Conservation (phyloP, 2,113 vertebrate species). For the Pholis gunnellus region DNA sequence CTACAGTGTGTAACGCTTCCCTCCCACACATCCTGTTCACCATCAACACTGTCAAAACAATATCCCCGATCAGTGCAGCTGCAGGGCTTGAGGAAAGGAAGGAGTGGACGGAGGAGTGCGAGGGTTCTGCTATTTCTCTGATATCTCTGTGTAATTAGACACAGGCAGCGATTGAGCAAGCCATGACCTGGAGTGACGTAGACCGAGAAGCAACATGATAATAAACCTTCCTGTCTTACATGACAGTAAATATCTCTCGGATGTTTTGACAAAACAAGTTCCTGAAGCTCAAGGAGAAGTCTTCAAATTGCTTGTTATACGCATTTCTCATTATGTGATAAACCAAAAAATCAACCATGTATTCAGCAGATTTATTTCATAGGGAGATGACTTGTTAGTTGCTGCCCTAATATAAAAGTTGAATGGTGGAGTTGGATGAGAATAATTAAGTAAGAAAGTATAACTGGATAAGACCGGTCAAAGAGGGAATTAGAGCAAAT, state of each 20-base stretch:
- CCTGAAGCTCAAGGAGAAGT: background rate
- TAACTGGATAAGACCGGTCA: background rate
- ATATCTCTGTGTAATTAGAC: conserved; percentile 3
- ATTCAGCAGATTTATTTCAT: background rate
- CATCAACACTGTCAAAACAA: conserved; percentile 65
- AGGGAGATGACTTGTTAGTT: background rate
- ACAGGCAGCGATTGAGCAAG: conserved; percentile 11
- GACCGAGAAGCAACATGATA: background rate
- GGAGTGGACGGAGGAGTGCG: conserved; percentile 17
- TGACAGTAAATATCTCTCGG: background rate
- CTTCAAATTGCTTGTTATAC: background rate
- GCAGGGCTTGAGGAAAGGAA: conserved; percentile 49
- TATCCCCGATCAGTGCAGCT: conserved; percentile 56
- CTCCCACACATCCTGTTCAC: conserved; percentile 61
- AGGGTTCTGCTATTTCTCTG: conserved; percentile 32
- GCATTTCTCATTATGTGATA: background rate
- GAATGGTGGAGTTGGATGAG: background rate
- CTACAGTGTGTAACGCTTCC: conserved; percentile 19
- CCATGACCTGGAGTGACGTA: conserved; percentile 5
- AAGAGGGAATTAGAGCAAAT: background rate
- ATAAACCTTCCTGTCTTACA: background rate
- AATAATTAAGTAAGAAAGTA: background rate
- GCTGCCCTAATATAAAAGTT: background rate
- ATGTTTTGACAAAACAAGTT: background rate
- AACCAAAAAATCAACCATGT: background rate